These are phyloP conservation scores for Cyphomyrmex costatus DNA, from an alignment of 1,140 invertebrate species.

Conservation along the genomic window DNA sequence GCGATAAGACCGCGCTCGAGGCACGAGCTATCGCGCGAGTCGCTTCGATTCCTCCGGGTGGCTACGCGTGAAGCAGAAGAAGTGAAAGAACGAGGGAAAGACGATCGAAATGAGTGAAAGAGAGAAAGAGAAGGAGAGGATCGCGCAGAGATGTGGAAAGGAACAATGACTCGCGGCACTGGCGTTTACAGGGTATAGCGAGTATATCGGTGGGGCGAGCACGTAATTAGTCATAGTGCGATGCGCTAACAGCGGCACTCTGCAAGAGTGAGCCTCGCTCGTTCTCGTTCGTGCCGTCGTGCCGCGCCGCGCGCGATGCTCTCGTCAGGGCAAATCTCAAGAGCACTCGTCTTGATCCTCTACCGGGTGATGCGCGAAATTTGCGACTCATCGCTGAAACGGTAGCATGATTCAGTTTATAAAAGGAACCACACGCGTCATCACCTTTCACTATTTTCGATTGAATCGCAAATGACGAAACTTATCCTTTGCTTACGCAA, in stretches of 20 bases:
- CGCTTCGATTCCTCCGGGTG: constrained; percentile 68
- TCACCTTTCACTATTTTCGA: not conserved
- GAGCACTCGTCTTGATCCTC: constrained; percentile 66
- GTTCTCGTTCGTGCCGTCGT: constrained; percentile 60
- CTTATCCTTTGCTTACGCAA: too few relatives aligned
- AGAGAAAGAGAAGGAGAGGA: not conserved
- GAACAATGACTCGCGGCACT: constrained; percentile 75
- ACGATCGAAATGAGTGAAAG: not conserved
- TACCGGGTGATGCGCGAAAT: constrained; percentile 65
- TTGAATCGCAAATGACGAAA: not conserved
- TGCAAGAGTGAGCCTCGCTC: constrained; percentile 83
- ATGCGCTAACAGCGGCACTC: constrained; percentile 87
- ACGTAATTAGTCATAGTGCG: constrained; percentile 87
- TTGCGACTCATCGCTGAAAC: constrained; percentile 19
- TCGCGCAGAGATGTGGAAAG: constrained; percentile 72
- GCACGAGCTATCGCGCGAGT: constrained; percentile 71
- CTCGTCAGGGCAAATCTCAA: constrained; percentile 52
- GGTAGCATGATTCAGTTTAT: constrained; percentile 9
- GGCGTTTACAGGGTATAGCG: constrained; percentile 67
- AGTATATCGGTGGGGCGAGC: constrained; percentile 62
- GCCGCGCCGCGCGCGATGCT: constrained; percentile 39
- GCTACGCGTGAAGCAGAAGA: constrained; percentile 44
- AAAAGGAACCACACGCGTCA: constrained; percentile 10
- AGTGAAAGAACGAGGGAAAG: not conserved
- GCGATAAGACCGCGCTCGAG: constrained; percentile 65